Percentiles rank a stretch among this genome's conserved stretches.
Conservation (phyloP, 2,113 vertebrate species). For the Nycticorax nycticorax region DNA sequence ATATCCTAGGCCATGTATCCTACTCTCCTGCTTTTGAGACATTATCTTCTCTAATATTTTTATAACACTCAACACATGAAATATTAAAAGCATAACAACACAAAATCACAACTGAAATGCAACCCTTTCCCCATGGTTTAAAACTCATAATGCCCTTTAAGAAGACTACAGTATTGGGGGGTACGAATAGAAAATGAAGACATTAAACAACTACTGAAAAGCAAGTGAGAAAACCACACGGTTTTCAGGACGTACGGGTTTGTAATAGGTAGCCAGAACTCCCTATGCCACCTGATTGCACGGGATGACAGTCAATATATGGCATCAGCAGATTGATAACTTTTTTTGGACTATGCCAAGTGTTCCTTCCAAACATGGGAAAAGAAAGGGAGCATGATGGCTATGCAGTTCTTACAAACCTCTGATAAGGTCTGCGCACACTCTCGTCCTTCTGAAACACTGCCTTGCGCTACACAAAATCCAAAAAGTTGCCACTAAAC, state of each 20-base stretch:
- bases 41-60: neutral
- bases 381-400: neutral
- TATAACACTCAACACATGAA: neutral
- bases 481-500: neutral
- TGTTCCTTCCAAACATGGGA: constrained; percentile 26
- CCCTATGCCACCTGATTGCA: neutral
- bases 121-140: neutral
- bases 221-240: neutral
- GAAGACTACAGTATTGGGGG: neutral
- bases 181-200: neutral
- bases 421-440: neutral
- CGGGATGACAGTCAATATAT: neutral
- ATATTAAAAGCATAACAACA: neutral
- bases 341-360: neutral
- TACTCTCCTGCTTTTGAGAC: neutral
- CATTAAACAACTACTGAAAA: neutral
- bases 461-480: neutral
- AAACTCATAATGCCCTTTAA: neutral
- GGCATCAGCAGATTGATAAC: neutral
- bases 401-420: neutral
- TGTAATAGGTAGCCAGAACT: neutral
- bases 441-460: neutral
- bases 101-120: neutral
- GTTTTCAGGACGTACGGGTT: neutral
- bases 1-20: neutral